A percentile compares a stretch with the other conserved stretches of the same genome.
Conservation (phyloP, 2,797 vertebrate species). For the Leucoraja ocellata region DNA sequence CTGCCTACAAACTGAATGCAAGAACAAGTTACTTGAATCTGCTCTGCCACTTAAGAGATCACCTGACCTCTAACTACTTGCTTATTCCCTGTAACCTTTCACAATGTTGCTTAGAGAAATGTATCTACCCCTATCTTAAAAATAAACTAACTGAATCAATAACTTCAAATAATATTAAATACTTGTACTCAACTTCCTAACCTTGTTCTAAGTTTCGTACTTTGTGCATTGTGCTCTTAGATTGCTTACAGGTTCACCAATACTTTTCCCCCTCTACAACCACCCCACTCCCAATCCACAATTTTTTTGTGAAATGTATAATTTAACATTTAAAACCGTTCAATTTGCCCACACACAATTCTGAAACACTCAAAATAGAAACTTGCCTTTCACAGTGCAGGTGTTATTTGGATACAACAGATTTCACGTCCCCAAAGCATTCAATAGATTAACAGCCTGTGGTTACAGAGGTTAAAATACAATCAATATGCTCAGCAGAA, state of each 20-base stretch:
- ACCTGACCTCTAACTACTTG: too few species aligned
- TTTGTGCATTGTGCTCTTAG: not conserved
- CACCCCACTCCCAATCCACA: not conserved
- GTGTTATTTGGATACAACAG: not conserved
- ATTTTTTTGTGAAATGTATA: not conserved
- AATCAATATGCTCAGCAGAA: not conserved
- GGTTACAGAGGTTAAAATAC: not conserved
- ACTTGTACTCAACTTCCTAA: not conserved
- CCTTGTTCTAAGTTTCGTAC: not conserved
- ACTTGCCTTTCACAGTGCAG: not conserved
- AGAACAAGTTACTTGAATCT: too few species aligned
- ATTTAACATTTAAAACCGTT: not conserved
- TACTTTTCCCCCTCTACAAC: not conserved
- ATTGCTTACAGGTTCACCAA: not conserved
- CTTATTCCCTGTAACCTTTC: too few species aligned
- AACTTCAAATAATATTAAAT: not conserved
- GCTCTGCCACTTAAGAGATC: too few species aligned
- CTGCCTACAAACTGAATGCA: too few species aligned
- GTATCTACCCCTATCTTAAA: not conserved
- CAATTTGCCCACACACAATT: not conserved
- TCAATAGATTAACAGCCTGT: slow-evolving; percentile 7
- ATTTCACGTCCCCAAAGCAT: not conserved
- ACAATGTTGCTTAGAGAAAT: too few species aligned
- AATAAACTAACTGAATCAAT: not conserved
- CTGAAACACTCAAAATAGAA: not conserved